Conservation (phyloP, 2,113 vertebrate species). For the Grantiella picta region DNA sequence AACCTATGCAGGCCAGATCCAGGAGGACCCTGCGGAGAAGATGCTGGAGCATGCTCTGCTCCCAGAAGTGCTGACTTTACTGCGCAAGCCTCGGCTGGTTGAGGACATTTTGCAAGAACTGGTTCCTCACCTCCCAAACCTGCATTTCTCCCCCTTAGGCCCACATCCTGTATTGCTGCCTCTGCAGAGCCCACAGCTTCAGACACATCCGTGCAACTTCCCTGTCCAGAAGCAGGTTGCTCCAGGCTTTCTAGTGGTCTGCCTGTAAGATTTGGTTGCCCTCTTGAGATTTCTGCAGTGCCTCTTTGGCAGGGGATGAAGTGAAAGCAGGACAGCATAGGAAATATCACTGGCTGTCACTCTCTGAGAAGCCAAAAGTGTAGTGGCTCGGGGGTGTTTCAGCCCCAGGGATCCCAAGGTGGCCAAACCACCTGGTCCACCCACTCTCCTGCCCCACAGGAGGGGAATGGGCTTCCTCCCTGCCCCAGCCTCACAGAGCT, state of each 20-base stretch:
- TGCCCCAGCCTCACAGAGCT: neutral
- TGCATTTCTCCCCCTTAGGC: neutral
- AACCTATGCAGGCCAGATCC: neutral
- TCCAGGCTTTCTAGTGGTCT: neutral
- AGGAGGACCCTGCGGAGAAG: neutral
- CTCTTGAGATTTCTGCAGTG: neutral
- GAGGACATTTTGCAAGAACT: conserved; percentile 19
- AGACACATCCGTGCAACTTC: neutral
- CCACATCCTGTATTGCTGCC: neutral
- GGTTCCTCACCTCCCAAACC: neutral
- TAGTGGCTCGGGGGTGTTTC: neutral
- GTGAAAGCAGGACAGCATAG: neutral
- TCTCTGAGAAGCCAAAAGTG: neutral
- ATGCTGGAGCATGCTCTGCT: neutral
- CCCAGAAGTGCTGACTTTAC: neutral
- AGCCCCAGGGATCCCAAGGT: accelerated
- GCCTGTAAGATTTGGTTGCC: too few relatives aligned
- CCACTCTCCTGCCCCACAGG: accelerated
- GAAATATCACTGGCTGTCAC: accelerated
- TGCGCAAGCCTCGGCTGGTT: neutral
- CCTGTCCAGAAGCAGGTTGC: neutral
- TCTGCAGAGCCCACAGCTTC: neutral
- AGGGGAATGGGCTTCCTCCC: neutral
- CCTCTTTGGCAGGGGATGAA: neutral
- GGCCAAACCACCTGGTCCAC: neutral